phyloP scores from a whole-genome alignment of 2,797 vertebrate species.

The Micropoecilia bifurca region DNA sequence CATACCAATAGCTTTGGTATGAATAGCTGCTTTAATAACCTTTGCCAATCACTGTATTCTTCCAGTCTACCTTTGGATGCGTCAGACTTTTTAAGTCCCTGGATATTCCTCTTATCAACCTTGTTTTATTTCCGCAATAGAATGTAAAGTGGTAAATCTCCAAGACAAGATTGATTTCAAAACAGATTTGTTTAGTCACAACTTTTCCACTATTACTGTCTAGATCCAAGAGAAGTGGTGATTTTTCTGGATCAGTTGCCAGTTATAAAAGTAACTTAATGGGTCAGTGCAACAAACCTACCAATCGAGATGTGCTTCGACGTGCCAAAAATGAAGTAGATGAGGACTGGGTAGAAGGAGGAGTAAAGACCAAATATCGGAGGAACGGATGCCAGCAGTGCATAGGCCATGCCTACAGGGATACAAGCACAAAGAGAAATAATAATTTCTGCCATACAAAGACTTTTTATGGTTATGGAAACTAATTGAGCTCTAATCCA shows the following conservation, averaged over 20 bases:
- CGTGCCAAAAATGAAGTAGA: constrained; percentile 93
- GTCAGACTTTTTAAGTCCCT: neutral
- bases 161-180: neutral
- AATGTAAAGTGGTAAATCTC: neutral
- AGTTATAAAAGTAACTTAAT: neutral
- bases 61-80: neutral
- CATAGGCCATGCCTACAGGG: constrained; percentile 83
- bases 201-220: neutral
- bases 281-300: constrained; percentile 42
- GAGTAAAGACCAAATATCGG: constrained; percentile 90
- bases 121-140: neutral
- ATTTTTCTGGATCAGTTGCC: neutral
- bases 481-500: neutral
- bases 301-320: constrained; percentile 90
- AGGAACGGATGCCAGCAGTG: constrained; percentile 87
- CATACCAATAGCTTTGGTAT: neutral
- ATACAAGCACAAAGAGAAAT: neutral
- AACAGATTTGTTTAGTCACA: neutral
- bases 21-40: neutral
- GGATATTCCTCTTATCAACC: neutral
- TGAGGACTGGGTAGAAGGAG: constrained; percentile 90
- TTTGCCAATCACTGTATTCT: neutral
- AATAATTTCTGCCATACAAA: neutral
- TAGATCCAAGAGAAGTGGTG: neutral
- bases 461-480: neutral